These are phyloP conservation scores for Drosophila anomelani DNA, from an alignment of 2,888 invertebrate genomes.

Conservation along the genomic window DNA sequence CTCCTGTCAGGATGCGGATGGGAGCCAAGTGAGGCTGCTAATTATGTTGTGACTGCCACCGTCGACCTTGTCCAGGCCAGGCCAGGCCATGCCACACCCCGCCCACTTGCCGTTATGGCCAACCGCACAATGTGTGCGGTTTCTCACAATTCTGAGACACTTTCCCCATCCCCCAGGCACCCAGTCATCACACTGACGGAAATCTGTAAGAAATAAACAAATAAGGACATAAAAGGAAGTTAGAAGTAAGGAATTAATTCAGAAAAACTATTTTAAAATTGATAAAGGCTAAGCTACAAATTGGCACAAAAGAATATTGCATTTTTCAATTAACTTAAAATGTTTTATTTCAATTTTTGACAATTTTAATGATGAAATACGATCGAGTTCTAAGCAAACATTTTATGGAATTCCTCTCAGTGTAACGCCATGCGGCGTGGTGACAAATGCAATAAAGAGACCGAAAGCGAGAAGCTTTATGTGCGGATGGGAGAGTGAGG, in stretches of 20 bases:
- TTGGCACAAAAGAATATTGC: too few relatives aligned
- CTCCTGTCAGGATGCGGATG: not conserved
- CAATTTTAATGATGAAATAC: too few relatives aligned
- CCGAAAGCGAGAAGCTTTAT: constrained; percentile 55
- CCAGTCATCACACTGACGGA: not conserved
- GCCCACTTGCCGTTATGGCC: not conserved
- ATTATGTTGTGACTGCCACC: constrained; percentile 33
- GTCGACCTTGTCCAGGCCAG: constrained; percentile 7
- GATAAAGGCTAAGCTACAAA: too few relatives aligned
- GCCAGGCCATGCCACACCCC: not conserved
- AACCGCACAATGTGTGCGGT: constrained; percentile 29
- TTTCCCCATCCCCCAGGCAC: not conserved
- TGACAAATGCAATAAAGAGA: constrained; percentile 77
- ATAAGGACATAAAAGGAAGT: too few relatives aligned
- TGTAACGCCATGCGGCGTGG: constrained; percentile 25
- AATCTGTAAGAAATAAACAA: too few relatives aligned
- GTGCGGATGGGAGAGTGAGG: constrained; percentile 34
- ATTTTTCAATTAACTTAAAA: too few relatives aligned
- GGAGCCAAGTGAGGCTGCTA: constrained; percentile 12
- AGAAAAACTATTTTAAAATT: too few relatives aligned
- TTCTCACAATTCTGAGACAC: constrained; percentile 24
- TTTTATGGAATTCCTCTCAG: not conserved
- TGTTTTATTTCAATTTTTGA: too few relatives aligned
- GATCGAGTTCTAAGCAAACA: not conserved
- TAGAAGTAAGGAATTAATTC: too few relatives aligned